Conservation (phyloP, 2,113 vertebrate species). For the Sialia sialis region DNA sequence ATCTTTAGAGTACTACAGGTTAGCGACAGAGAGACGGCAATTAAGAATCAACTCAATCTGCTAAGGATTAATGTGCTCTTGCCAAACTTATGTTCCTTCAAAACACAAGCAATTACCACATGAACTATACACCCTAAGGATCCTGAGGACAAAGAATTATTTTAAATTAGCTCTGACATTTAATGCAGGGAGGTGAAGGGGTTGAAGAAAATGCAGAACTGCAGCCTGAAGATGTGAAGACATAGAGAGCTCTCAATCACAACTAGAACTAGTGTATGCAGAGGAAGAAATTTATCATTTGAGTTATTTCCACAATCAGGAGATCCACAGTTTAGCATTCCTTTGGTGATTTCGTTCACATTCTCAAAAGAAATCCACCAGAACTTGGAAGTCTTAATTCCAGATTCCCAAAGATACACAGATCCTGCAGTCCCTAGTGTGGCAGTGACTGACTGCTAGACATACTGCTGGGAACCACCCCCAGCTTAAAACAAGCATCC, state of each 20-base stretch:
- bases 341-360: background rate
- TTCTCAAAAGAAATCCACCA: background rate
- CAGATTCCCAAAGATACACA: background rate
- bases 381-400: background rate
- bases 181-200: background rate
- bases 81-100: background rate
- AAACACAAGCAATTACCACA: background rate
- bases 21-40: background rate
- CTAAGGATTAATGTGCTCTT: slow-evolving; percentile 4
- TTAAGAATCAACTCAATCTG: slow-evolving; percentile 4
- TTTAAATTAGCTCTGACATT: background rate
- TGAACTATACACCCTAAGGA: background rate
- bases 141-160: background rate
- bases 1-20: background rate
- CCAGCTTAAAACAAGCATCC: background rate
- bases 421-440: background rate
- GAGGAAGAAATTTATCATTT: background rate
- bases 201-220: background rate
- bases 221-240: background rate
- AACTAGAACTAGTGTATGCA: background rate
- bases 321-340: background rate
- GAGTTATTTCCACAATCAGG: background rate
- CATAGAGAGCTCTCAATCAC: background rate
- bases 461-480: background rate
- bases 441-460: background rate